Evolutionary conservation across 1,140 invertebrate genomes (phyloP), one percentile per base, ranked within the genome.

Genomic region (Daktulosphaira vitifoliae): DNA sequence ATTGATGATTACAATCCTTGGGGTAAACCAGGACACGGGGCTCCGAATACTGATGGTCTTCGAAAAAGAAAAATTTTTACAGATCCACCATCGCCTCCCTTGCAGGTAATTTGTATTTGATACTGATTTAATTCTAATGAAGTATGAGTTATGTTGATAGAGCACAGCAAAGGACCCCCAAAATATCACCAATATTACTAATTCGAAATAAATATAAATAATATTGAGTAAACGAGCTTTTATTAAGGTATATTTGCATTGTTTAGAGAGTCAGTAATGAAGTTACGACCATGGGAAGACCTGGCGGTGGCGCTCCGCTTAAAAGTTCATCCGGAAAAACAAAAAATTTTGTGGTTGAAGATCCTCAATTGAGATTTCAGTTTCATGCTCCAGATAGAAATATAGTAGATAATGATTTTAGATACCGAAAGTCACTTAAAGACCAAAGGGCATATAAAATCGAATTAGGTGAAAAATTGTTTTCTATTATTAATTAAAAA

Each of bases 1-100:
- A 20, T 54, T 4, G 67, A 68, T 16, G 66, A 67, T 11, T 79
- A 78, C 69, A 75, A 75, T 65, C 78, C 78, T 23, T 79, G 77
- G 76, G 78, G 78, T 51, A 73, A 73, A 51, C 76, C 78, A 5
- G 78, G 77, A 6, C 74, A 75, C 26, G 78, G 78, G 16, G 78
- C 78, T 13, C 76, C 77, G 11, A 78, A 74, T 33, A 68, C 70
- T 3, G 70, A 73, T 8, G 71, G 73, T 9, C 66, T 78, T n/a
- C 72, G 77, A 11, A 78, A 76, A 52, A 37, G 71, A 72, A 74
- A 71, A 77, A 75, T 70, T 72, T 77, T 48, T 71, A 56, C 76
- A 65, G 73, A 77, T 23, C 73, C 73, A 16, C 56, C 67, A 20
- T 65, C 64, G 15, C 59, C 69, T 16, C 56, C 56, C 7, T 46